These are phyloP conservation scores for Graphium colonna DNA, from an alignment of 2,888 invertebrate genomes.

Conservation along the genomic window DNA sequence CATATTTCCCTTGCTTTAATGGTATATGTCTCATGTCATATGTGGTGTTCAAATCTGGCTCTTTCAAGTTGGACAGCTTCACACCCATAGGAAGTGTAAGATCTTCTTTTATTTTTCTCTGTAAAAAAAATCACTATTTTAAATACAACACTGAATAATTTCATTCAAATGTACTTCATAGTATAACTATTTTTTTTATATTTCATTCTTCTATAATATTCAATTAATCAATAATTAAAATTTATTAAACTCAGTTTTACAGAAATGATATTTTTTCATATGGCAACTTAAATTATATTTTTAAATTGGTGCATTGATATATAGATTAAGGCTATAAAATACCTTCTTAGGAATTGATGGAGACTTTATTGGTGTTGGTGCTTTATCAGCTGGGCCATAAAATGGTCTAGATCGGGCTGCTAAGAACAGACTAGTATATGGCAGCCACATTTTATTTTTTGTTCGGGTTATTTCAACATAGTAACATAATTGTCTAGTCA, in stretches of 20 bases:
- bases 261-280: too few relatives aligned
- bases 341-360: constrained; percentile 50
- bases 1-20: constrained; percentile 51
- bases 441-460: constrained; percentile 59
- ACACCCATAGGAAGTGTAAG: constrained; percentile 52
- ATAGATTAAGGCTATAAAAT: constrained; percentile 11
- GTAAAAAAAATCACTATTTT: too few relatives aligned
- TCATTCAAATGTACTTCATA: too few relatives aligned
- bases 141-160: too few relatives aligned
- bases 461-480: constrained; percentile 57
- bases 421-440: constrained; percentile 59
- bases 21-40: constrained; percentile 57
- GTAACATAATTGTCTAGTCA: constrained; percentile 61
- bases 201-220: neutral
- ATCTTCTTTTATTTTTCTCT: constrained; percentile 62
- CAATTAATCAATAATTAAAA: too few relatives aligned
- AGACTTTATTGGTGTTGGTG: constrained; percentile 34
- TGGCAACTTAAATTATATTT: neutral
- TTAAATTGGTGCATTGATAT: neutral
- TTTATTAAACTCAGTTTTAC: too few relatives aligned
- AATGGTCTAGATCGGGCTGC: constrained; percentile 67
- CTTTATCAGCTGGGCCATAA: constrained; percentile 51
- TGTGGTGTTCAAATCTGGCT: constrained; percentile 57
- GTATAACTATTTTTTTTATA: neutral
- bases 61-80: constrained; percentile 45